Percentiles rank a stretch among this genome's conserved stretches.
phyloP scores from a whole-genome alignment of 2,888 invertebrate species.

The Pseudeuparius sepicola region DNA sequence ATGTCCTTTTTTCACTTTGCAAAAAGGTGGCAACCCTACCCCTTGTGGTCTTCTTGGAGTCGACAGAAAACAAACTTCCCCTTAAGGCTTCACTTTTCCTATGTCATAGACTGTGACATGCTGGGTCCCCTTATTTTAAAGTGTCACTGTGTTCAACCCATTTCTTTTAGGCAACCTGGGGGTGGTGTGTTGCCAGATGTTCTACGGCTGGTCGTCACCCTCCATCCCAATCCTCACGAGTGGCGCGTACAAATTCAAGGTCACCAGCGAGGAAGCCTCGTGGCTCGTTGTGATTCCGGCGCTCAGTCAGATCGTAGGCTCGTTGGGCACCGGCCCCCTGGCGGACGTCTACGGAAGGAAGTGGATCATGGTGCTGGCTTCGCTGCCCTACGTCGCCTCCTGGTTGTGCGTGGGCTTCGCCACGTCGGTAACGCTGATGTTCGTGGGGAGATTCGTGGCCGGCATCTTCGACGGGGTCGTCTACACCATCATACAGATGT shows the following conservation, averaged over 20 bases:
- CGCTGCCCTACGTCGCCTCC: slow-evolving; percentile 49
- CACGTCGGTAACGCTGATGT: slow-evolving; percentile 44
- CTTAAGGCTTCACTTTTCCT: too few species aligned
- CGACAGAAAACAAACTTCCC: too few species aligned
- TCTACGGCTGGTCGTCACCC: slow-evolving; percentile 49
- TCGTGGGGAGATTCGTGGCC: slow-evolving; percentile 45
- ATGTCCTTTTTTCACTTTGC: too few species aligned
- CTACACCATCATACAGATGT: slow-evolving; percentile 43
- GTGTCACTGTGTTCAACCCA: too few species aligned
- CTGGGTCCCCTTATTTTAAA: too few species aligned
- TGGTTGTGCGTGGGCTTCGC: slow-evolving; percentile 54
- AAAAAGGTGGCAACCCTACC: too few species aligned
- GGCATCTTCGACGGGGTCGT: slow-evolving; percentile 45
- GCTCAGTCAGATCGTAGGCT: slow-evolving; percentile 52
- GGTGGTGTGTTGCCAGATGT: slow-evolving; percentile 33
- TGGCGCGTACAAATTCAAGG: slow-evolving; percentile 42
- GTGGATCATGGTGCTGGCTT: slow-evolving; percentile 48
- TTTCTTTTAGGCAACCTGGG: slow-evolving; percentile 20
- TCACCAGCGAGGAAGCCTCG: slow-evolving; percentile 43
- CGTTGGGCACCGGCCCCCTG: slow-evolving; percentile 53
- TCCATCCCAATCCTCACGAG: slow-evolving; percentile 44
- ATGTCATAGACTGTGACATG: too few species aligned
- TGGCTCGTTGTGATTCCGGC: slow-evolving; percentile 56
- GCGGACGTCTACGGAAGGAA: slow-evolving; percentile 58
- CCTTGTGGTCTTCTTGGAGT: too few species aligned